phyloP scores from a whole-genome alignment of 2,113 vertebrate species.

The Coreoperca whiteheadi region DNA sequence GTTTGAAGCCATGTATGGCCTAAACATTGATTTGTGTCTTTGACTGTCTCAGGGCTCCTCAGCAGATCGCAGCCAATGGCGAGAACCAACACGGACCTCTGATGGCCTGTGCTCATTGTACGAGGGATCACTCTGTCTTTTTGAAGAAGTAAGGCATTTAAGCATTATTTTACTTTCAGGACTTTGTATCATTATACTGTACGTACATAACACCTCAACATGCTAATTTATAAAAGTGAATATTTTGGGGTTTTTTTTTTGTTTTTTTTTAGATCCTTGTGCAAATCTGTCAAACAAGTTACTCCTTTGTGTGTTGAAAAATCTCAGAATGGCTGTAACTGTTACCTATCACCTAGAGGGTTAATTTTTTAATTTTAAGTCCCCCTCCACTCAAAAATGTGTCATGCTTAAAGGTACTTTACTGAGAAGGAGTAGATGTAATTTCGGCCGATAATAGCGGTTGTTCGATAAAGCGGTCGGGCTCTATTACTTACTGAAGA shows the following conservation, averaged over 20 bases:
- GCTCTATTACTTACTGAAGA: too few relatives aligned
- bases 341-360: neutral
- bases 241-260: too few relatives aligned
- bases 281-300: neutral
- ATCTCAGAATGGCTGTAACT: neutral
- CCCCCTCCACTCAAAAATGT: neutral
- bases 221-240: neutral
- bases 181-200: neutral
- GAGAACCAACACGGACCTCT: constrained; percentile 92
- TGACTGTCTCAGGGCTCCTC: constrained; percentile 89
- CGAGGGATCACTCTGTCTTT: constrained; percentile 93
- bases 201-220: neutral
- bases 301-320: neutral
- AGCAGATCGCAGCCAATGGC: constrained; percentile 96
- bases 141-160: constrained; percentile 90
- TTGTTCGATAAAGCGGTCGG: too few relatives aligned
- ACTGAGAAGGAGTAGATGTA: neutral
- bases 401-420: neutral
- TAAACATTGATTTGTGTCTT: neutral
- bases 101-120: constrained; percentile 95
- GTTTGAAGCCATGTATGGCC: neutral
- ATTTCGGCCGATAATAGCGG: too few relatives aligned
- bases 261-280: neutral
- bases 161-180: neutral
- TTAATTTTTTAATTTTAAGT: neutral